Evolutionary conservation across 2,797 vertebrate species (phyloP).

Genomic region (Babyrousa celebensis): DNA sequence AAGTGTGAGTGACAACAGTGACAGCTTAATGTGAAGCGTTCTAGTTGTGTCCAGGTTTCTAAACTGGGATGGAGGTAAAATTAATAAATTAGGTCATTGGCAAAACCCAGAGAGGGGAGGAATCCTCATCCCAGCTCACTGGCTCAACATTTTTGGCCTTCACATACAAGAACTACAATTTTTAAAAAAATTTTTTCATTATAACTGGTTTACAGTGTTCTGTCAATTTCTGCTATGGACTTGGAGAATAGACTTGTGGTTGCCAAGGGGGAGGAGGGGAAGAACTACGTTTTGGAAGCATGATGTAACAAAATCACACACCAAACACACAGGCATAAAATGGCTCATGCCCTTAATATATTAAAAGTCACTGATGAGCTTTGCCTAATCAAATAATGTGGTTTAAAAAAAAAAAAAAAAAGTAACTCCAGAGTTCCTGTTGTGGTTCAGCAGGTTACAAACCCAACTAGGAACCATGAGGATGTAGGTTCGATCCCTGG

Average conservation of each 20-base stretch:
- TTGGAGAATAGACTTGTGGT: too few species aligned
- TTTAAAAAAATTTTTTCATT: too few species aligned
- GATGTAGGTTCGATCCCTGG: too few species aligned
- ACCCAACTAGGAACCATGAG: too few species aligned
- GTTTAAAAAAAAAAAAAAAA: neutral
- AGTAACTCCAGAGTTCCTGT: neutral
- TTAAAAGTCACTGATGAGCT: neutral
- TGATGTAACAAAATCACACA: neutral
- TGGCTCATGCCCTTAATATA: neutral
- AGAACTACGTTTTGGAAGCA: neutral
- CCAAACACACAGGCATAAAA: neutral
- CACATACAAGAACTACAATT: neutral
- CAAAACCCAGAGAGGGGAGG: neutral
- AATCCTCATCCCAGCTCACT: neutral
- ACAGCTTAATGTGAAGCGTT: constrained; percentile 65
- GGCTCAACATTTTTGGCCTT: neutral
- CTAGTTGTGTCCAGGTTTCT: constrained; percentile 74
- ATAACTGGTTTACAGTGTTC: too few species aligned
- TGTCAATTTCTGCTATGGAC: too few species aligned
- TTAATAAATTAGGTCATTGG: constrained; percentile 74
- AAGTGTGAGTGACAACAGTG: constrained; percentile 73
- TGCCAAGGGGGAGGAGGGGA: too few species aligned
- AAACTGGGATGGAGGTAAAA: constrained; percentile 69
- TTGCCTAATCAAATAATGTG: neutral
- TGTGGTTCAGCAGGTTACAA: too few species aligned